Base-by-base conservation (phyloP, 1,140 invertebrate species). In the Gryon sp. region DNA sequence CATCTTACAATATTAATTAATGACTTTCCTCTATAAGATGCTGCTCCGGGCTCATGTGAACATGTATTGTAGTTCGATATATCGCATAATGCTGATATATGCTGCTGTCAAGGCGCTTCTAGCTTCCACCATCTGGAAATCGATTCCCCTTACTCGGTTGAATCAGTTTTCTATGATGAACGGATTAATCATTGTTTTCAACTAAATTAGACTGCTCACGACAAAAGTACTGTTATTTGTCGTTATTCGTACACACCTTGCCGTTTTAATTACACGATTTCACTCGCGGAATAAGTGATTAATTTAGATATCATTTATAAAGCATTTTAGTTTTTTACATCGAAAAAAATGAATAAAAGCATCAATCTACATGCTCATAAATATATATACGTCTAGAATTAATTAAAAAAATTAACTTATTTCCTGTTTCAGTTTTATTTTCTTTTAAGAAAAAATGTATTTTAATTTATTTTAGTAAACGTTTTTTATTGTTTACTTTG, bases 1-100 rank as follows among this genome's bases (percentile, higher is more conserved):
- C 36, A 55, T 60, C 46, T 59, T 36, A 50, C n/a, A n/a, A n/a
- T 65, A 74, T 73, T 73, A 63, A 74, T 65, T 65, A 74, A 74
- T 41, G 70, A 65, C 53, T 45, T 59, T 59, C 45, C 45, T 45
- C 52, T 45, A 48, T 40, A 57, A 57, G 59, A 73, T 50, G 43
- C 59, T 46, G 68, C 57, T 72, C 16, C 36, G 20, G 55, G 55
- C 66, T 60, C 53, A 45, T 60, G 20, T 9, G 26, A 19, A 60
- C 28, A 34, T 16, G n/a, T 60, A 46, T 36, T 28, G 19, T 14
- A 22, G 30, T 30, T 46, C 50, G 63, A 57, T 38, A 38, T 36
- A 36, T 48, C 52, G 63, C 41, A 19, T 48, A 68, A 68, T 70
- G 32, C 45, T 68, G 32, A 68, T 68, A 57, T 48, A 68, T 57